Conservation (phyloP, 2,113 vertebrate species). For the Trichomycterus rosablanca region DNA sequence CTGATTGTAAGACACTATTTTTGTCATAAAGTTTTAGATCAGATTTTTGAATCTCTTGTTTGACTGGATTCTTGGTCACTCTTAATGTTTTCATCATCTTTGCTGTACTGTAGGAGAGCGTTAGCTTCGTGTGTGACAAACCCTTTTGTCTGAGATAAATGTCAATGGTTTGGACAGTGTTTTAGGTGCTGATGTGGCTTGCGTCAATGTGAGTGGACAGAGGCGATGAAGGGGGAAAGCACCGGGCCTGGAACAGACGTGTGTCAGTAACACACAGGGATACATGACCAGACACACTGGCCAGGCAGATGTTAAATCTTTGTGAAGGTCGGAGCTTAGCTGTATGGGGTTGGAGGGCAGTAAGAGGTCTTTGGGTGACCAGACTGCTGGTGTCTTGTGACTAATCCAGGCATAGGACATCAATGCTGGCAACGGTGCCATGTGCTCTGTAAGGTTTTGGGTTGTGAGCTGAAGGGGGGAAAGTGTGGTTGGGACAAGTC, state of each 20-base stretch:
- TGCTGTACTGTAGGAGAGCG: constrained; percentile 6
- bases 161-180: constrained; percentile 36
- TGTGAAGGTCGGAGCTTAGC: constrained; percentile 53
- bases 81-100: too few relatives aligned
- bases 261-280: constrained; percentile 56
- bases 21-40: too few relatives aligned
- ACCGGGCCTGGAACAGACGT: constrained; percentile 49
- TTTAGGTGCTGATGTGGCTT: constrained; percentile 49
- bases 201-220: constrained; percentile 56
- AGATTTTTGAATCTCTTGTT: too few relatives aligned
- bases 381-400: constrained; percentile 41
- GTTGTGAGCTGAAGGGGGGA: neutral
- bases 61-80: too few relatives aligned
- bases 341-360: constrained; percentile 2
- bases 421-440: constrained; percentile 4
- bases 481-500: too few relatives aligned
- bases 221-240: constrained; percentile 50
- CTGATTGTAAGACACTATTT: too few relatives aligned
- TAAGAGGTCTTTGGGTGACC: constrained; percentile 22
- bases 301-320: constrained; percentile 55
- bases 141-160: constrained; percentile 45
- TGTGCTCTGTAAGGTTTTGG: neutral
- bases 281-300: constrained; percentile 50
- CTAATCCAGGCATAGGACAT: constrained; percentile 4
- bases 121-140: constrained; percentile 33